Evolutionary conservation across 2,888 invertebrate genomes (phyloP).

Genomic region (Hyles lineata): DNA sequence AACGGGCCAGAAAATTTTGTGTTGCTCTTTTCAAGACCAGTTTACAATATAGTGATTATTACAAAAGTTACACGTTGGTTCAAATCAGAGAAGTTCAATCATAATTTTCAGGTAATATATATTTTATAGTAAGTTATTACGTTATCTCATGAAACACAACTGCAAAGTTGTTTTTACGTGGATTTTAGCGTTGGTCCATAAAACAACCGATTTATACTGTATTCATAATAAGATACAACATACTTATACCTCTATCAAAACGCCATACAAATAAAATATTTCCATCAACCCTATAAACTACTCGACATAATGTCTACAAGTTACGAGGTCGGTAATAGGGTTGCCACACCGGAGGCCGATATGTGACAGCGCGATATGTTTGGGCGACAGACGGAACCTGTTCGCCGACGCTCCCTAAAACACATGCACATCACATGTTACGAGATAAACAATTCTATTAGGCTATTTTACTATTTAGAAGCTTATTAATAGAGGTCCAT

Average conservation of each 20-base stretch:
- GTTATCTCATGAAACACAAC: no score
- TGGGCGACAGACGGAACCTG: constrained; percentile 50
- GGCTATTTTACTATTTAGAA: not conserved
- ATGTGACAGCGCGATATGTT: constrained; percentile 64
- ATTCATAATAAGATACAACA: no score
- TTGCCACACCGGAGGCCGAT: constrained; percentile 43
- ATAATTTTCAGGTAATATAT: no score
- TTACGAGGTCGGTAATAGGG: not conserved
- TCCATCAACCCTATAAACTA: not conserved
- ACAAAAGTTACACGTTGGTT: no score
- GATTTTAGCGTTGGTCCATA: no score
- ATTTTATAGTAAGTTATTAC: no score
- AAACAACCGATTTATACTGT: no score
- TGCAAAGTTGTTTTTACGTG: no score
- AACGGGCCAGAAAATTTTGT: no score
- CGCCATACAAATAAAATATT: not conserved
- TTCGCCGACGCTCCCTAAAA: constrained; percentile 47
- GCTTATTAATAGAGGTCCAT: not conserved
- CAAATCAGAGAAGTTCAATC: no score
- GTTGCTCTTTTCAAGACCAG: no score
- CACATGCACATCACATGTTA: constrained; percentile 1
- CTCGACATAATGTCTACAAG: constrained; percentile 17
- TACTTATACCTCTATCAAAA: not conserved
- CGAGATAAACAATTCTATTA: not conserved
- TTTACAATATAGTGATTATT: no score